A percentile compares a stretch with the other conserved stretches of the same genome.
These are phyloP conservation scores for Aphodius granarius DNA, from an alignment of 2,888 invertebrate genomes.

Conservation along the genomic window DNA sequence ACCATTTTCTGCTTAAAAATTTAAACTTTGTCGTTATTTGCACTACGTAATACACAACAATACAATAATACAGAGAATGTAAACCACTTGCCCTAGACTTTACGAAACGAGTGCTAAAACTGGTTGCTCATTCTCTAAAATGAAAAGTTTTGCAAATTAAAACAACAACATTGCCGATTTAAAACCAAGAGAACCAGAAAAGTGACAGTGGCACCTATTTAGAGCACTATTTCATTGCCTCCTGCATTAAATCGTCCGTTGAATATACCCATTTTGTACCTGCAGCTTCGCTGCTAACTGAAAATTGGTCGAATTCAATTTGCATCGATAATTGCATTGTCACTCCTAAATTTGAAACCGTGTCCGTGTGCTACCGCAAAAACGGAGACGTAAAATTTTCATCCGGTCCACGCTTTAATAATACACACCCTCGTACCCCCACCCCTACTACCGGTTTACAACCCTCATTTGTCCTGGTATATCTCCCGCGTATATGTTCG, in stretches of 20 bases:
- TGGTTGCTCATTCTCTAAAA: no score
- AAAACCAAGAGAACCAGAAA: background rate
- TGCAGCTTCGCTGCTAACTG: slow-evolving; percentile 2
- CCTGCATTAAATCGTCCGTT: background rate
- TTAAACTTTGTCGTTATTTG: background rate
- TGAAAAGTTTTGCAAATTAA: no score
- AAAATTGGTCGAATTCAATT: slow-evolving; percentile 32
- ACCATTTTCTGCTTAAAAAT: background rate
- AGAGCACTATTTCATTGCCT: background rate
- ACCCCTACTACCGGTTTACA: background rate
- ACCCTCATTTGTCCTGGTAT: background rate
- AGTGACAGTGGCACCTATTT: background rate
- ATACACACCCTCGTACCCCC: background rate
- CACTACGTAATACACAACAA: no score
- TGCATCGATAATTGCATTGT: slow-evolving; percentile 34
- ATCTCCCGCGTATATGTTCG: background rate
- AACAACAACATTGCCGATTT: no score
- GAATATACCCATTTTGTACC: background rate
- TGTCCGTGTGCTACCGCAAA: background rate
- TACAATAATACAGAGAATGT: no score
- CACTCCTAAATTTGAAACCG: slow-evolving; percentile 27
- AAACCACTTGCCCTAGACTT: no score
- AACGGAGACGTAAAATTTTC: background rate
- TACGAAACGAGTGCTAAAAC: no score
- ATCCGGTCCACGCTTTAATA: background rate